These are phyloP conservation scores for Eulemur mongoz DNA, from an alignment of 2,797 vertebrate genomes.

Conservation along the genomic window DNA sequence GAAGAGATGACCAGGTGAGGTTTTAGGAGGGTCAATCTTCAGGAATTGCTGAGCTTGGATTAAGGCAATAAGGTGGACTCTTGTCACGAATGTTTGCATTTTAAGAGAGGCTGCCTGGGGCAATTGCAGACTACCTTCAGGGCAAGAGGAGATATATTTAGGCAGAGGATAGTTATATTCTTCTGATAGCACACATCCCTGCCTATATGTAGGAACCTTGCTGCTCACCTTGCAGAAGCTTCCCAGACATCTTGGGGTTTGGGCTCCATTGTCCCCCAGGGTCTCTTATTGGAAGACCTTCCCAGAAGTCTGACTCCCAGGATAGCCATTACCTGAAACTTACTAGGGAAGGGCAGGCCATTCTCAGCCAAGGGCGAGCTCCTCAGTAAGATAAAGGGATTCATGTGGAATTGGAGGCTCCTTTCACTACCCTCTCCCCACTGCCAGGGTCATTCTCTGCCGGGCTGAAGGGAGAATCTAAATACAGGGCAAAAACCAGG, in stretches of 20 bases:
- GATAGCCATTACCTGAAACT: neutral
- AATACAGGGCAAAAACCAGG: neutral
- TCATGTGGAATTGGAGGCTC: neutral
- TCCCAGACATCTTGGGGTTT: neutral
- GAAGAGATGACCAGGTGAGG: neutral
- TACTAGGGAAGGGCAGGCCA: neutral
- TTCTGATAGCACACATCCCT: neutral
- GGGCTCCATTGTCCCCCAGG: neutral
- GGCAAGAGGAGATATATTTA: neutral
- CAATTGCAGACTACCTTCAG: neutral
- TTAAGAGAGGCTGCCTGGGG: neutral
- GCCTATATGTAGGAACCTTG: neutral
- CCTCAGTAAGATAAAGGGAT: neutral
- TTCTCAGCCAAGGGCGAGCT: neutral
- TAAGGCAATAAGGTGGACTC: neutral
- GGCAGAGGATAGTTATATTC: neutral
- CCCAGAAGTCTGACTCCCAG: neutral
- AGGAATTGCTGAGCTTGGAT: neutral
- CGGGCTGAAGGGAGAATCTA: neutral
- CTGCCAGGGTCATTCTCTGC: neutral
- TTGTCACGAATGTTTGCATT: neutral
- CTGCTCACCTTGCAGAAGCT: neutral
- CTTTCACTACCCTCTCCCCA: neutral
- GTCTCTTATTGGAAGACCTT: neutral
- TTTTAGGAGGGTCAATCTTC: neutral